A percentile compares a stretch with the other conserved stretches of the same genome.
Conservation (phyloP, 1,140 invertebrate species). For the Meteorus sp. region DNA sequence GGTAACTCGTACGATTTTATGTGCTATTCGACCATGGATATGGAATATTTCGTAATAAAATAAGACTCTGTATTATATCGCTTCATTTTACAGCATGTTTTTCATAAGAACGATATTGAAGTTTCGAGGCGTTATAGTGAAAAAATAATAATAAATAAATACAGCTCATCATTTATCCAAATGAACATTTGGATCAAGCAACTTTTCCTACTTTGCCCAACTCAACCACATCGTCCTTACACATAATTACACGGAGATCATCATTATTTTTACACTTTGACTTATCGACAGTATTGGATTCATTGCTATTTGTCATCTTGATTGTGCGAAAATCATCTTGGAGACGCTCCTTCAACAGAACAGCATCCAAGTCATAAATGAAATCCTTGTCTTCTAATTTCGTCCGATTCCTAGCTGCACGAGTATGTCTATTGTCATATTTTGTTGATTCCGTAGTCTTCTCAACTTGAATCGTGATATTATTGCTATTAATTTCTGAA, state of each 20-base stretch:
- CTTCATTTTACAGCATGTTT: too few relatives aligned
- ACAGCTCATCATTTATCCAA: too few relatives aligned
- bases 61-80: too few relatives aligned
- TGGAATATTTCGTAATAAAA: too few relatives aligned
- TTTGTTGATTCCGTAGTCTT: not conserved
- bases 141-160: too few relatives aligned
- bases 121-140: too few relatives aligned
- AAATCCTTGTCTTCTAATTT: slow-evolving; percentile 69
- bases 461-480: too few relatives aligned
- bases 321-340: not conserved
- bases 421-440: slow-evolving; percentile 15
- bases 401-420: slow-evolving; percentile 66
- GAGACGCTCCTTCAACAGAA: slow-evolving; percentile 13
- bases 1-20: too few relatives aligned
- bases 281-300: slow-evolving; percentile 1
- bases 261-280: slow-evolving; percentile 1
- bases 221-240: not conserved
- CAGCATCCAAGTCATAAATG: slow-evolving; percentile 63
- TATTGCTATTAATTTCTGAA: too few relatives aligned
- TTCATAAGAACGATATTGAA: too few relatives aligned
- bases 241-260: not conserved
- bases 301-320: not conserved
- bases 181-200: not conserved
- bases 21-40: too few relatives aligned
- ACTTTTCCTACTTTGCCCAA: not conserved